Conservation (phyloP, 2,888 invertebrate species). For the Aleiodes leptofemur region DNA sequence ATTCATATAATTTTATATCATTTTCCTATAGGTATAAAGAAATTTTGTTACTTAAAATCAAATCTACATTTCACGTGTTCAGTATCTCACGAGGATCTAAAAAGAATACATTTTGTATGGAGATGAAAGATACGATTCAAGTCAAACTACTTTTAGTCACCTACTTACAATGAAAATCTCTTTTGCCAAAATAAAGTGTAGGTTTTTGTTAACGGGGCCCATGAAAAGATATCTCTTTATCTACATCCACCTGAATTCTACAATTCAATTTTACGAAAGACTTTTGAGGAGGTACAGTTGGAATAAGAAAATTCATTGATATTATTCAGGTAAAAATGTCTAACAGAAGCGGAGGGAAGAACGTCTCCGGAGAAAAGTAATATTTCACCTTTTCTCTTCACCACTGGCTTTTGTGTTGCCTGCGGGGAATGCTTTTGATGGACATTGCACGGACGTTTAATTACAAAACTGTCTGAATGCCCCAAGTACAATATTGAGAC, state of each 20-base stretch:
- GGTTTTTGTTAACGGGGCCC: not conserved
- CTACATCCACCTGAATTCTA: too few relatives aligned
- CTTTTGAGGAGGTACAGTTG: too few relatives aligned
- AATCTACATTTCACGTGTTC: slow-evolving; percentile 15
- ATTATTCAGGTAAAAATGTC: slow-evolving; percentile 44
- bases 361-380: slow-evolving; percentile 40
- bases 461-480: slow-evolving; percentile 35
- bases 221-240: too few relatives aligned
- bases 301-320: not conserved
- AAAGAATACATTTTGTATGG: not conserved
- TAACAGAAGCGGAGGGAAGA: slow-evolving; percentile 47
- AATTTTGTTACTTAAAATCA: slow-evolving; percentile 14
- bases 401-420: slow-evolving; percentile 10
- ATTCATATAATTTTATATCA: not conserved
- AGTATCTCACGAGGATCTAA: slow-evolving; percentile 13
- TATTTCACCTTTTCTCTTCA: slow-evolving; percentile 22
- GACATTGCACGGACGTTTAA: slow-evolving; percentile 39
- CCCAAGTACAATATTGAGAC: slow-evolving; percentile 16
- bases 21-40: too few relatives aligned
- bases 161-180: not conserved
- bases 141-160: slow-evolving; percentile 10
- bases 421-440: slow-evolving; percentile 29
- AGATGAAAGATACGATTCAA: not conserved
- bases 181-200: not conserved
- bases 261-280: too few relatives aligned